Evolutionary conservation across 2,888 invertebrate species (phyloP).

Genomic region (Sepiola atlantica): DNA sequence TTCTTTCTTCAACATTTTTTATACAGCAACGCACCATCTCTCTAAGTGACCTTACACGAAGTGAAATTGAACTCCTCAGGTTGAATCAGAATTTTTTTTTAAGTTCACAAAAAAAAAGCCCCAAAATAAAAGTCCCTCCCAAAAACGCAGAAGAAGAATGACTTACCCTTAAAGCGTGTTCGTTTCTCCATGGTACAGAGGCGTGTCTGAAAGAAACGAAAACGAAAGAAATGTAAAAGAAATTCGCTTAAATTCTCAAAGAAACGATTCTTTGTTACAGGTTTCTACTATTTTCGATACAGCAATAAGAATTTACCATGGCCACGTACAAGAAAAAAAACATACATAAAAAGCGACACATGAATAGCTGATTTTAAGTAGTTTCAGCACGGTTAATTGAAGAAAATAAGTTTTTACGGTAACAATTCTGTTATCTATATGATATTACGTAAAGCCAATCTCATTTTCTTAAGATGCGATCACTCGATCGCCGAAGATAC

Average conservation of each 20-base stretch:
- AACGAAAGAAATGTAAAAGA: neutral
- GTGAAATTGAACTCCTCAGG: neutral
- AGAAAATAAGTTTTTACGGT: too few relatives aligned
- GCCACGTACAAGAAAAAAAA: too few relatives aligned
- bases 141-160: neutral
- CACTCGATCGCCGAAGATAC: too few relatives aligned
- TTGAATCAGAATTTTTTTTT: neutral
- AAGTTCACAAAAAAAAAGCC: too few relatives aligned
- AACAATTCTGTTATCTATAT: too few relatives aligned
- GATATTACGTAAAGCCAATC: too few relatives aligned
- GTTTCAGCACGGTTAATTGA: too few relatives aligned
- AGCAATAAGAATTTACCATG: too few relatives aligned
- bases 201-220: slow-evolving; percentile 11
- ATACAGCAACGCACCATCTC: neutral
- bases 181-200: slow-evolving; percentile 34
- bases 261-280: neutral
- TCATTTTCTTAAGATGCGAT: too few relatives aligned
- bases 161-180: slow-evolving; percentile 15
- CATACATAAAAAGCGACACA: too few relatives aligned
- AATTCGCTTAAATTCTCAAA: neutral
- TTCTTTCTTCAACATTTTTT: neutral
- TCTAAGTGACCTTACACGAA: neutral
- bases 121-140: neutral
- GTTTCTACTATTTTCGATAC: neutral
- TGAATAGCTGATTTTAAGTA: too few relatives aligned